These are phyloP conservation scores for Heliconius congener DNA, from an alignment of 1,140 invertebrate genomes.

Conservation along the genomic window DNA sequence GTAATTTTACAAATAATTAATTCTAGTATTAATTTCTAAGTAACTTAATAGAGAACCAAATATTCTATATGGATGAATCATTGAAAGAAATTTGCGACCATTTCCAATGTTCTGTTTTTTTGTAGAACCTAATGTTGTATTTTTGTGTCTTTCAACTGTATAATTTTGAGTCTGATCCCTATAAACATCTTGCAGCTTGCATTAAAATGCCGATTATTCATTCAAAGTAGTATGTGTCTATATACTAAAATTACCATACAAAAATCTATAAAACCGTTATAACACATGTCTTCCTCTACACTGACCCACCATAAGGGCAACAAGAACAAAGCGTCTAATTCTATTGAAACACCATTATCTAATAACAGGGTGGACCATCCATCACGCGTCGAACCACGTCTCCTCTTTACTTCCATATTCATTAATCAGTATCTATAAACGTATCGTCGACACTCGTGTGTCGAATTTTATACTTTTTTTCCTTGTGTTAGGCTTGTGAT, in stretches of 20 bases:
- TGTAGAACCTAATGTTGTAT: too few relatives aligned
- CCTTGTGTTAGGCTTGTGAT: conserved; percentile 7
- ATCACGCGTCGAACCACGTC: conserved; percentile 64
- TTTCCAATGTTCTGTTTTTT: too few relatives aligned
- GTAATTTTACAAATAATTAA: too few relatives aligned
- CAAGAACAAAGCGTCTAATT: conserved; percentile 76
- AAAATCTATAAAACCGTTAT: not conserved
- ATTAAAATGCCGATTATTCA: too few relatives aligned
- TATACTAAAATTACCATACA: not conserved
- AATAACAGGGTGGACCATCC: conserved; percentile 71
- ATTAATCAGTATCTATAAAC: conserved; percentile 80
- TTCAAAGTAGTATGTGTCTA: not conserved
- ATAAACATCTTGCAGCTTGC: too few relatives aligned
- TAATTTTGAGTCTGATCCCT: too few relatives aligned
- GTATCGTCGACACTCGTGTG: conserved; percentile 69
- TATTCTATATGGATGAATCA: too few relatives aligned
- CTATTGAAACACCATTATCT: conserved; percentile 78
- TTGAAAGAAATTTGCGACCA: too few relatives aligned
- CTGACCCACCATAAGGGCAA: conserved; percentile 31
- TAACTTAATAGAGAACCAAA: too few relatives aligned
- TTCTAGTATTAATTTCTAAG: too few relatives aligned
- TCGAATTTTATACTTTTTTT: conserved; percentile 63
- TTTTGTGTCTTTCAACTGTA: too few relatives aligned
- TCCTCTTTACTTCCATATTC: conserved; percentile 67
- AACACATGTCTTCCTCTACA: not conserved